Evolutionary conservation across 2,113 vertebrate species (phyloP).

Genomic region (Heterotis niloticus): DNA sequence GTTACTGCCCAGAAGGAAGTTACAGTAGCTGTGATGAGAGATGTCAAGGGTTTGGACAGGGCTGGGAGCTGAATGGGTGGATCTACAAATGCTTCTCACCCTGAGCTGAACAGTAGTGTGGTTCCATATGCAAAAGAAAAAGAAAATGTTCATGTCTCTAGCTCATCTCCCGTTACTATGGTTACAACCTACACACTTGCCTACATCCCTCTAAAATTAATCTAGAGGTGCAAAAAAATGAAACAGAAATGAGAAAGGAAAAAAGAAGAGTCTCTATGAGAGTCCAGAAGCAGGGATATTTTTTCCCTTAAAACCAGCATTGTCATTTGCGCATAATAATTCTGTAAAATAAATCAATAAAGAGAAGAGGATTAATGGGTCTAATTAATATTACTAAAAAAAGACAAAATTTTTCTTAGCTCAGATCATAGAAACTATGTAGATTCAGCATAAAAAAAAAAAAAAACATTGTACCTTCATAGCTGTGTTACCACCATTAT

Average conservation of each 20-base stretch:
- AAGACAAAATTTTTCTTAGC: too few species aligned
- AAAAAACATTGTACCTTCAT: too few species aligned
- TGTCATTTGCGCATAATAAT: not conserved
- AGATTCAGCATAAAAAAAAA: too few species aligned
- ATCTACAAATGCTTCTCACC: not conserved
- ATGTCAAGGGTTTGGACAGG: too few species aligned
- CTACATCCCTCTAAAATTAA: constrained; percentile 30
- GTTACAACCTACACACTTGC: constrained; percentile 40
- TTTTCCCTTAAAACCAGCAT: not conserved
- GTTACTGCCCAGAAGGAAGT: too few species aligned
- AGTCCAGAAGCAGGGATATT: constrained; percentile 1
- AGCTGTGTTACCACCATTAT: too few species aligned
- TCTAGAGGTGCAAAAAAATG: constrained; percentile 32
- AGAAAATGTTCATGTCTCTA: constrained; percentile 30
- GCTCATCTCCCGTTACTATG: constrained; percentile 42
- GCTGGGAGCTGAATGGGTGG: not conserved
- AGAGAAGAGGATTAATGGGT: too few species aligned
- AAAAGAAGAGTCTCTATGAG: not conserved
- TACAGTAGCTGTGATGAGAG: too few species aligned
- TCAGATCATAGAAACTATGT: too few species aligned
- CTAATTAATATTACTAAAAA: too few species aligned
- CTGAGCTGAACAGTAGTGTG: not conserved
- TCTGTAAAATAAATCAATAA: too few species aligned
- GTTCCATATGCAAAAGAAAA: constrained; percentile 25
- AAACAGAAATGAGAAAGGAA: constrained; percentile 15